These are phyloP conservation scores for Acrobasis repandana DNA, from an alignment of 2,888 invertebrate species.

Conservation along the genomic window DNA sequence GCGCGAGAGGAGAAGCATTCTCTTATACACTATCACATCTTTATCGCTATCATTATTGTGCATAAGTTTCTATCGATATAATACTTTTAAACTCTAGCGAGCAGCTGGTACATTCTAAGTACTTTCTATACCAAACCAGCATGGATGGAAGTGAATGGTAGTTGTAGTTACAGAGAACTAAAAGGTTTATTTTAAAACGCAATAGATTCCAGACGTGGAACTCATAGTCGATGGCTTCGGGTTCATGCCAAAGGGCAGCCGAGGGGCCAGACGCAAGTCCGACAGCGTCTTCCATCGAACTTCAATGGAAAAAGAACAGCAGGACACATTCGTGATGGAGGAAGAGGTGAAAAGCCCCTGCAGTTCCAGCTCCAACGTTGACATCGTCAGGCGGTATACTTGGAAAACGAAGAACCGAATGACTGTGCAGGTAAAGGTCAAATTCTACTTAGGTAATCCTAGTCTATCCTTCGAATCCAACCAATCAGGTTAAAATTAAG, in stretches of 20 bases:
- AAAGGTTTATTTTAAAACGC: not conserved
- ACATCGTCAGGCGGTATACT: slow-evolving; percentile 84
- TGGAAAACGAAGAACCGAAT: slow-evolving; percentile 86
- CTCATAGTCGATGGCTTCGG: slow-evolving; percentile 77
- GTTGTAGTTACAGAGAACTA: no score
- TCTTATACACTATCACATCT: no score
- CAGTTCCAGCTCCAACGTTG: slow-evolving; percentile 67
- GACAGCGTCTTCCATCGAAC: slow-evolving; percentile 40
- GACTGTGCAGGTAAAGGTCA: slow-evolving; percentile 83
- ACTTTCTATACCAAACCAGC: no score
- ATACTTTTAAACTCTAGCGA: no score
- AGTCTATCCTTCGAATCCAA: no score
- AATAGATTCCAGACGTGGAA: slow-evolving; percentile 57
- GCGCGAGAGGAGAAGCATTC: no score
- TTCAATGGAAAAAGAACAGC: slow-evolving; percentile 35
- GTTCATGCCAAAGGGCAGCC: slow-evolving; percentile 57
- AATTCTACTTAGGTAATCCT: no score
- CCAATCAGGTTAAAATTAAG: no score
- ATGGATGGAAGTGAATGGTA: no score
- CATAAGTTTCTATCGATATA: no score
- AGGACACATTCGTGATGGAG: slow-evolving; percentile 35
- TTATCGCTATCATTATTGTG: no score
- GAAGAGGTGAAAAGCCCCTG: slow-evolving; percentile 54
- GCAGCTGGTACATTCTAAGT: no score
- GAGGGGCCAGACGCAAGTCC: not conserved